phyloP scores from a whole-genome alignment of 2,888 invertebrate species.

The Matsumyia berberina region DNA sequence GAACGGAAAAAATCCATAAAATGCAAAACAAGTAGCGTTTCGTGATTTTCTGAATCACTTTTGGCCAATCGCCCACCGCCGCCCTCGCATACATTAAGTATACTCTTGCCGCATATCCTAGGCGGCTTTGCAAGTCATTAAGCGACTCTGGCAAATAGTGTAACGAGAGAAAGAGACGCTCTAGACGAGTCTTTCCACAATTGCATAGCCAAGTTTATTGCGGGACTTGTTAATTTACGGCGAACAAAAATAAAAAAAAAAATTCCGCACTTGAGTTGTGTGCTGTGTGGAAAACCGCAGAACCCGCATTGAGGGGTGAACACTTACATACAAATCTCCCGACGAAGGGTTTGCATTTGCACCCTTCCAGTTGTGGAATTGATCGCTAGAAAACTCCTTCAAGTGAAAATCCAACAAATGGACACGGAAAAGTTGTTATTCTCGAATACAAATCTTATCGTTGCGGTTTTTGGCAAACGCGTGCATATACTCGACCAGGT shows the following conservation, averaged over 20 bases:
- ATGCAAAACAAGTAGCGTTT: constrained; percentile 70
- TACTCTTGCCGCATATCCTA: constrained; percentile 65
- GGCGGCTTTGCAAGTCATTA: constrained; percentile 72
- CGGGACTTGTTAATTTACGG: constrained; percentile 67
- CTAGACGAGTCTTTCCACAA: constrained; percentile 26
- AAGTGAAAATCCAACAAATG: constrained; percentile 58
- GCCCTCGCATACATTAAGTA: constrained; percentile 25
- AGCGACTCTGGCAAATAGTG: constrained; percentile 26
- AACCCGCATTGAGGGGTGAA: constrained; percentile 62
- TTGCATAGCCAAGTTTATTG: constrained; percentile 72
- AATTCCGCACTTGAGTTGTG: constrained; percentile 43
- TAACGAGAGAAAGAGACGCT: constrained; percentile 18
- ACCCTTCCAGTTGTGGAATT: constrained; percentile 40
- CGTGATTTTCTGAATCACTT: constrained; percentile 70
- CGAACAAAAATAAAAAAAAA: constrained; percentile 42
- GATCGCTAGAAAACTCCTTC: constrained; percentile 44
- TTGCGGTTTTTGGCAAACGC: constrained; percentile 69
- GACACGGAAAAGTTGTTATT: constrained; percentile 61
- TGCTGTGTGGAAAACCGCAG: constrained; percentile 52
- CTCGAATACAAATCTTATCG: constrained; percentile 67
- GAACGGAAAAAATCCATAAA: constrained; percentile 64
- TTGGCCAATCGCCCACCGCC: constrained; percentile 63
- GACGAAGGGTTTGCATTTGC: constrained; percentile 44
- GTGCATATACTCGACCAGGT: constrained; percentile 10
- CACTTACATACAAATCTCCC: background rate